Conservation (phyloP, 2,113 vertebrate species). For the Oplegnathus fasciatus region DNA sequence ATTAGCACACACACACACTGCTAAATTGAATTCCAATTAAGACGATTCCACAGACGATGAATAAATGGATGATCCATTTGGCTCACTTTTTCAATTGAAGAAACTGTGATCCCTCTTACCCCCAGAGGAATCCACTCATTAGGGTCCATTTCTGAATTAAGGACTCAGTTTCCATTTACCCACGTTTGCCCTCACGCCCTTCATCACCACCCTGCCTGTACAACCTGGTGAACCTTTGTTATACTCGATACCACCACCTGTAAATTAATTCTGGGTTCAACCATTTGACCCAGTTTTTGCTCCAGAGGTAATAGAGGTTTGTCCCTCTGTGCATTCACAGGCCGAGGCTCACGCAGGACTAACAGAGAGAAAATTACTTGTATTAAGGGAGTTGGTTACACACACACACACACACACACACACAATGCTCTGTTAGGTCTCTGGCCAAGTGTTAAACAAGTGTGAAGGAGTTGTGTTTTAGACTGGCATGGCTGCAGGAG, state of each 20-base stretch:
- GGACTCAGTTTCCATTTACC: conserved; percentile 45
- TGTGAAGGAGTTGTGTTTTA: too few relatives aligned
- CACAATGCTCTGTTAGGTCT: not conserved
- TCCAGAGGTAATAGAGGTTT: conserved; percentile 61
- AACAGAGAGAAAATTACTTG: conserved; percentile 17
- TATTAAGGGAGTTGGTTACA: not conserved
- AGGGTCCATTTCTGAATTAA: conserved; percentile 65
- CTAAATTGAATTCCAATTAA: conserved; percentile 84
- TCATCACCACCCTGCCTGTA: conserved; percentile 8
- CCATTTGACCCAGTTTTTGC: conserved; percentile 66
- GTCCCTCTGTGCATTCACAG: conserved; percentile 50
- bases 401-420: not conserved
- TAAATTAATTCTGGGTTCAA: conserved; percentile 66
- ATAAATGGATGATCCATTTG: conserved; percentile 76
- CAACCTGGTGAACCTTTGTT: conserved; percentile 52
- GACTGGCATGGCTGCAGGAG: too few relatives aligned
- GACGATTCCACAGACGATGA: conserved; percentile 68
- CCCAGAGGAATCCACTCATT: conserved; percentile 71
- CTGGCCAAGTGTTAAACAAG: not conserved
- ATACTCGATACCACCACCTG: conserved; percentile 45
- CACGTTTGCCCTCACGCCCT: conserved; percentile 17
- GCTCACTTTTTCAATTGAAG: conserved; percentile 72
- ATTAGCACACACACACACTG: conserved; percentile 35
- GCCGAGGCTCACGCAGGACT: conserved; percentile 21
- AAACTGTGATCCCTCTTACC: conserved; percentile 63